Evolutionary conservation across 1,140 invertebrate genomes (phyloP), one percentile per base, ranked within the genome.

Genomic region (Hypothenemus hampei): DNA sequence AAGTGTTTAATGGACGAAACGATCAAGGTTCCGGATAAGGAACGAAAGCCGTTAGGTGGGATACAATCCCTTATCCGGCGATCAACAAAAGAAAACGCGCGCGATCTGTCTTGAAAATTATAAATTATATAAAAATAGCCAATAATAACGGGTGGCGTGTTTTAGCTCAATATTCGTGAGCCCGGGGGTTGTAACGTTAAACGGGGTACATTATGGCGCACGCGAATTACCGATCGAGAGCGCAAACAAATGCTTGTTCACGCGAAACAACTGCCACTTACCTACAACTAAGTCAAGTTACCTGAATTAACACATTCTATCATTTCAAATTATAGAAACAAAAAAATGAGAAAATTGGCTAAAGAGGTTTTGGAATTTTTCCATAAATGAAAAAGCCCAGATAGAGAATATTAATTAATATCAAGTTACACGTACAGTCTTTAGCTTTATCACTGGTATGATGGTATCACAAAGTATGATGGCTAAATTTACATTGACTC

Each of bases 181-280:
- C 61, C 62, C 23, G 49, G 43, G 61, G 65, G 66, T 65, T 70
- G 68, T 70, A 70, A 70, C 63, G 67, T 69, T 70, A 70, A 70
- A 70, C 68, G 67, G 66, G 67, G 60, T 66, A 60, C 64, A 65
- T 69, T 70, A 67, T 62, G 59, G 65, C 61, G 64, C 69, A 70
- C 69, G 69, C 69, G 66, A 70, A 69, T 70, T 69, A 70, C 67
- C 69, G 62, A 70, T 70, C 69, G 65, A 66, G 65, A 68, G 67
- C 67, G 66, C 67, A 69, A 68, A 70, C 69, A 70, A 70, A 70
- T 70, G 69, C 69, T 70, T 69, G 67, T 69, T 70, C 69, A 70
- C 69, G 69, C 67, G 66, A 70, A 70, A 68, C 69, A 70, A 70
- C 67, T 59, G 65, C 68, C 67, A 70, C 68, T 70, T 70, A 67